Percentiles rank a stretch among this genome's conserved stretches.
These are phyloP conservation scores for Thumatha senex DNA, from an alignment of 2,888 invertebrate genomes.

Conservation along the genomic window DNA sequence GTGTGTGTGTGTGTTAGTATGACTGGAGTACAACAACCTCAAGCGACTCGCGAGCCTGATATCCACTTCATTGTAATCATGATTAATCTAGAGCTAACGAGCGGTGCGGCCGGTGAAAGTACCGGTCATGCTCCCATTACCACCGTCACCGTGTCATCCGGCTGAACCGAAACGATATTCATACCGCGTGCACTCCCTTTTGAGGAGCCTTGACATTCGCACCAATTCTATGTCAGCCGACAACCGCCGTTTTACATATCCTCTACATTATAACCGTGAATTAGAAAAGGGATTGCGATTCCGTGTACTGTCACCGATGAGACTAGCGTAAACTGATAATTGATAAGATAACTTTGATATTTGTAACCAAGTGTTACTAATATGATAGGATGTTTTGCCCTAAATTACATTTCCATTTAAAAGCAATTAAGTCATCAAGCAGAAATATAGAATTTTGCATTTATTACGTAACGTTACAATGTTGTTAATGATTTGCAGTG, in stretches of 20 bases:
- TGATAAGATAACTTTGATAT: constrained; percentile 25
- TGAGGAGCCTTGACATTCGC: constrained; percentile 34
- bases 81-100: constrained; percentile 36
- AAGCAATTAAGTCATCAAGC: constrained; percentile 24
- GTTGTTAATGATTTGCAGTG: background rate
- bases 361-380: constrained; percentile 2
- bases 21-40: constrained; percentile 30
- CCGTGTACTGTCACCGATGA: constrained; percentile 23
- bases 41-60: constrained; percentile 15
- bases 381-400: constrained; percentile 30
- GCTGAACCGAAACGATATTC: constrained; percentile 18
- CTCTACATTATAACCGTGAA: constrained; percentile 3
- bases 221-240: constrained; percentile 5
- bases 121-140: constrained; percentile 56
- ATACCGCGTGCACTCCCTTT: constrained; percentile 18
- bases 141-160: constrained; percentile 6
- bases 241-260: constrained; percentile 9
- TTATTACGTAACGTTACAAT: background rate
- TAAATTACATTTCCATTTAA: constrained; percentile 68
- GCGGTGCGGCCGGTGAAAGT: constrained; percentile 52
- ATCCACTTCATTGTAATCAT: constrained; percentile 33
- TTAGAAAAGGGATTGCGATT: constrained; percentile 1
- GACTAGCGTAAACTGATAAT: constrained; percentile 26
- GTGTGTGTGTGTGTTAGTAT: background rate
- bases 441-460: constrained; percentile 10